These are phyloP conservation scores for Neodontobutis hainanensis DNA, from an alignment of 2,113 vertebrate species.

Conservation along the genomic window DNA sequence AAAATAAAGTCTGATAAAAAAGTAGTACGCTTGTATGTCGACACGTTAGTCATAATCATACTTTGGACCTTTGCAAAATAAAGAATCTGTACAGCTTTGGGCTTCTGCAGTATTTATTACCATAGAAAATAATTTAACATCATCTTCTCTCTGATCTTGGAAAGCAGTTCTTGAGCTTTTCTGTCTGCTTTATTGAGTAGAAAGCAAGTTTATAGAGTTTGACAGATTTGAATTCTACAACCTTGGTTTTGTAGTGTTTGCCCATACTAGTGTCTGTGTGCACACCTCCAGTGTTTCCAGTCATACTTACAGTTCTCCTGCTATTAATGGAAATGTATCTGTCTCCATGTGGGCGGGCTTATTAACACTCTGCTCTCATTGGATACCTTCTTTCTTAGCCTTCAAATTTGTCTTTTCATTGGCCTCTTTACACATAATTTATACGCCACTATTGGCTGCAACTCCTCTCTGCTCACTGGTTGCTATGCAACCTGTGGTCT, in stretches of 20 bases:
- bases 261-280: constrained; percentile 10
- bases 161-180: constrained; percentile 36
- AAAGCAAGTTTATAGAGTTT: constrained; percentile 1
- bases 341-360: constrained; percentile 59
- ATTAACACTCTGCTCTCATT: constrained; percentile 48
- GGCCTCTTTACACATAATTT: constrained; percentile 47
- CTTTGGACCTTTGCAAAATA: constrained; percentile 25
- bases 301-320: constrained; percentile 65
- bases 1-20: too few species aligned
- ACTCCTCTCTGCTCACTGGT: constrained; percentile 75
- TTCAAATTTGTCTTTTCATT: constrained; percentile 44
- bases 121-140: constrained; percentile 51
- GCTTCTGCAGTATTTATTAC: constrained; percentile 63
- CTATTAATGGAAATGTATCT: constrained; percentile 74
- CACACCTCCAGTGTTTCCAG: constrained; percentile 32
- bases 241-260: constrained; percentile 51
- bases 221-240: constrained; percentile 21
- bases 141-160: constrained; percentile 39
- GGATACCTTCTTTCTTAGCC: constrained; percentile 39
- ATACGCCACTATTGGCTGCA: constrained; percentile 58
- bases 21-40: neutral
- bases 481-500: constrained; percentile 85
- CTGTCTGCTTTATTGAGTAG: neutral
- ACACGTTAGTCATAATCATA: constrained; percentile 11
- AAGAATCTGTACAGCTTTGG: constrained; percentile 37